Evolutionary conservation across 2,797 vertebrate genomes (phyloP).

Genomic region (Aythya fuligula): DNA sequence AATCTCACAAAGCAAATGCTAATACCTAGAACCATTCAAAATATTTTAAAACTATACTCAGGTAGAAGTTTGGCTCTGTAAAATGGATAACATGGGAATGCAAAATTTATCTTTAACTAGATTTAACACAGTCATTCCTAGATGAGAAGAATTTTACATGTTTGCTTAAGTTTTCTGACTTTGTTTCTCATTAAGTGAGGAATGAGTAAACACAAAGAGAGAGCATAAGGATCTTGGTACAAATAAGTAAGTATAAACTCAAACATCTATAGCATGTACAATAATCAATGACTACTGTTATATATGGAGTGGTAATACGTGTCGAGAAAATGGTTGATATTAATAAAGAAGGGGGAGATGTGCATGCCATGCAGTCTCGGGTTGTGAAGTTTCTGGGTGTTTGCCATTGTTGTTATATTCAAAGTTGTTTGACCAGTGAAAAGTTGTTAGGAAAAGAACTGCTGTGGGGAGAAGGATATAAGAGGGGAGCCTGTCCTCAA

Average conservation of each 20-base stretch:
- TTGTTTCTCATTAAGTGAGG: background rate
- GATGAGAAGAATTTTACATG: background rate
- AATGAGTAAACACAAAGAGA: background rate
- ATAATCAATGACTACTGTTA: background rate
- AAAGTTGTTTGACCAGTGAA: too few species aligned
- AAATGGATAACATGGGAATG: background rate
- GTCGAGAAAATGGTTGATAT: too few species aligned
- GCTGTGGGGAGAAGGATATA: too few species aligned
- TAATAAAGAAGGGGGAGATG: too few species aligned
- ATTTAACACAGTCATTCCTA: background rate
- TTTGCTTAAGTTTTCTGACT: background rate
- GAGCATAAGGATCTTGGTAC: background rate
- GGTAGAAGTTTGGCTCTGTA: background rate
- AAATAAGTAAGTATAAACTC: background rate
- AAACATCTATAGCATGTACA: background rate
- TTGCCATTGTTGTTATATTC: too few species aligned
- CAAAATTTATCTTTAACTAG: background rate
- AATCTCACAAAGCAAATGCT: background rate
- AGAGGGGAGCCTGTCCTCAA: too few species aligned
- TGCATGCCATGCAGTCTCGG: too few species aligned
- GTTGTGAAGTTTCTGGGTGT: too few species aligned
- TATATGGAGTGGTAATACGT: too few species aligned
- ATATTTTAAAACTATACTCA: background rate
- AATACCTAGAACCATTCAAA: background rate
- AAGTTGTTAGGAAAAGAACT: too few species aligned